Evolutionary conservation across 2,888 invertebrate genomes (phyloP).

Genomic region (Synanthedon andrenaeformis): DNA sequence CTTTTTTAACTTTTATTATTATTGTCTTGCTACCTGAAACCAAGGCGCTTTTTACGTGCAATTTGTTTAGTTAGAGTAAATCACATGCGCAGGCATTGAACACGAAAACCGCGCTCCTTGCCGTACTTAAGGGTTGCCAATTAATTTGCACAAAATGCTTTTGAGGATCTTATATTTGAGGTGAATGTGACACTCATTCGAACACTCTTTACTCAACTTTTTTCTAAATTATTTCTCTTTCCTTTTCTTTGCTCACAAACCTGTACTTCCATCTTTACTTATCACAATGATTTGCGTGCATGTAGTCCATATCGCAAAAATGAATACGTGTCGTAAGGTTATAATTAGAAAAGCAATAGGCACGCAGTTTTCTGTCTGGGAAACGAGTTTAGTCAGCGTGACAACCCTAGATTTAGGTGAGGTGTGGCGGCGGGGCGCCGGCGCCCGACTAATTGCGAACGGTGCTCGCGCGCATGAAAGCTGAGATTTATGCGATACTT

Average conservation of each 20-base stretch:
- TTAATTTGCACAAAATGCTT: no score
- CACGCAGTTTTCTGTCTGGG: no score
- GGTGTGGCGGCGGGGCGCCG: conserved; percentile 3
- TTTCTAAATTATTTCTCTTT: no score
- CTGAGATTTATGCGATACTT: conserved; percentile 23
- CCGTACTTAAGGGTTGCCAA: neutral
- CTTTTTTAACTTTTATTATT: neutral
- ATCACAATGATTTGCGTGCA: no score
- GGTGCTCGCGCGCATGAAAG: conserved; percentile 18
- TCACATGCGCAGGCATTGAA: neutral
- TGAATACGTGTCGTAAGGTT: no score
- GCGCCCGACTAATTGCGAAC: conserved; percentile 18
- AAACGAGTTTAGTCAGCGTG: neutral
- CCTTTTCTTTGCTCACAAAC: no score
- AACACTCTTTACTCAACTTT: no score
- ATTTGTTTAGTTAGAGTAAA: neutral
- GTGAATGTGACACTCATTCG: no score
- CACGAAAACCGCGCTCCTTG: neutral
- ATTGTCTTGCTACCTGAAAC: neutral
- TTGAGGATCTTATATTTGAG: no score
- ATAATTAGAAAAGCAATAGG: no score
- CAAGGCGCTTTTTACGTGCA: neutral
- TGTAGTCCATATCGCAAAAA: no score
- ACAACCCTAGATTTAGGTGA: conserved; percentile 1
- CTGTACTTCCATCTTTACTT: no score